Evolutionary conservation across 1,140 invertebrate species (phyloP).

Genomic region (Drosophila novamexicana): DNA sequence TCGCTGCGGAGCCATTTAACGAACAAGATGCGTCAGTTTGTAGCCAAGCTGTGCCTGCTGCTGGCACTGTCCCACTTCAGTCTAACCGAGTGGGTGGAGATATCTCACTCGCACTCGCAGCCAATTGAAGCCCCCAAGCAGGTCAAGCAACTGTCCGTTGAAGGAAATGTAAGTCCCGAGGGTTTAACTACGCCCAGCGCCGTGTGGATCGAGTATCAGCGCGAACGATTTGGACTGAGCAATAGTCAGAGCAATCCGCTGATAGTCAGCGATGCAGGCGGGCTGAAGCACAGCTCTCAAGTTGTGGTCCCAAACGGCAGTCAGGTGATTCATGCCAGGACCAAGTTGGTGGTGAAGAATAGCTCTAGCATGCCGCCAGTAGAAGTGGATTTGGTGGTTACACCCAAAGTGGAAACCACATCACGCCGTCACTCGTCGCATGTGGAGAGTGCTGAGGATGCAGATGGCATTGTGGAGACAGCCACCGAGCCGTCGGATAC

Average conservation of each 20-base stretch:
- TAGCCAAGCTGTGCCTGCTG: constrained; percentile 37
- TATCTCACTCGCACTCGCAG: constrained; percentile 14
- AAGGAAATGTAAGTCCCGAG: constrained; percentile 2
- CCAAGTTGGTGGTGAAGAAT: constrained; percentile 32
- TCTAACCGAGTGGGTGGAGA: constrained; percentile 48
- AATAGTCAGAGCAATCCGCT: constrained; percentile 39
- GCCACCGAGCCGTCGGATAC: constrained; percentile 31
- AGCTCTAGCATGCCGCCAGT: constrained; percentile 25
- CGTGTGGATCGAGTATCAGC: constrained; percentile 75
- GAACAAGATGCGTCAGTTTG: constrained; percentile 44
- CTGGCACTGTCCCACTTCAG: constrained; percentile 24
- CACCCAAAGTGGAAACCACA: constrained; percentile 68
- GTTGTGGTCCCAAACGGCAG: constrained; percentile 41
- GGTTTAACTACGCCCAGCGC: constrained; percentile 67
- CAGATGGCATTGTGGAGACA: constrained; percentile 21
- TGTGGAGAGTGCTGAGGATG: constrained; percentile 29
- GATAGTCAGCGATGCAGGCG: constrained; percentile 38
- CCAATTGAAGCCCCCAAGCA: not conserved
- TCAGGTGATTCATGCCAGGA: constrained; percentile 40
- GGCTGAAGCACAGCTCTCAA: constrained; percentile 47
- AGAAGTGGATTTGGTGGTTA: constrained; percentile 31
- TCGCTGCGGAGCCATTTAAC: constrained; percentile 18
- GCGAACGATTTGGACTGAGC: constrained; percentile 60
- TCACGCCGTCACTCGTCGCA: constrained; percentile 52
- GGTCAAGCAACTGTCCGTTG: constrained; percentile 4